Evolutionary conservation across 2,113 vertebrate species (phyloP).

Genomic region (Poeciliopsis occidentalis): DNA sequence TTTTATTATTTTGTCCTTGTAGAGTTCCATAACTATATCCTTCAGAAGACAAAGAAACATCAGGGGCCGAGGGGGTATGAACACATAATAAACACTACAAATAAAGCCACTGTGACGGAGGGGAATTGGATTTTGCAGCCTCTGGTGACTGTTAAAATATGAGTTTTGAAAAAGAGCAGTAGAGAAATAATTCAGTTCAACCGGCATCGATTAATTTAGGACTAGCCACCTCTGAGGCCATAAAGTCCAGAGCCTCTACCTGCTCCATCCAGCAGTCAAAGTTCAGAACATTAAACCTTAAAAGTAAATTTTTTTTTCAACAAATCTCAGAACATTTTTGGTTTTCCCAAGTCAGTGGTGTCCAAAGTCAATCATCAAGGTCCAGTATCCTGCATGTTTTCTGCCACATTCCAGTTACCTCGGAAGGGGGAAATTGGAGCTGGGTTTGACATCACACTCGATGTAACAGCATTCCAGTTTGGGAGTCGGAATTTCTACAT

Average conservation of each 20-base stretch:
- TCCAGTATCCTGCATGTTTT: too few relatives aligned
- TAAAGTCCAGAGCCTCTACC: slow-evolving; percentile 40
- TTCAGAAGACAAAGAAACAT: slow-evolving; percentile 2
- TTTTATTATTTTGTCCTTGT: background rate
- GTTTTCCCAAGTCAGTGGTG: too few relatives aligned
- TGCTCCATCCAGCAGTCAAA: slow-evolving; percentile 9
- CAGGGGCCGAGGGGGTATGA: background rate
- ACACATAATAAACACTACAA: slow-evolving; percentile 14
- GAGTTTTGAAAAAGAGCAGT: background rate
- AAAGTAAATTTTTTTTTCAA: background rate
- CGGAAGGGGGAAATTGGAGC: too few relatives aligned
- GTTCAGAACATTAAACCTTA: slow-evolving; percentile 8
- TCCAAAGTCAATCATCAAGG: too few relatives aligned
- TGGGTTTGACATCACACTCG: too few relatives aligned
- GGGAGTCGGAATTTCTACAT: too few relatives aligned
- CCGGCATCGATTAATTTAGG: background rate
- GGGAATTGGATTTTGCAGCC: background rate
- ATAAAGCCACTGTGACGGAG: background rate
- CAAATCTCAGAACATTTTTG: too few relatives aligned
- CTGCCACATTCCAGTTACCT: too few relatives aligned
- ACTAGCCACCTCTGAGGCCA: slow-evolving; percentile 54
- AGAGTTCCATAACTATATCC: background rate
- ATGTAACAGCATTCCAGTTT: too few relatives aligned
- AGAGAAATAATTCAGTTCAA: background rate
- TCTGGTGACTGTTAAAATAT: slow-evolving; percentile 12